Evolutionary conservation across 2,888 invertebrate species (phyloP).

Genomic region (Drosophila meridiana): DNA sequence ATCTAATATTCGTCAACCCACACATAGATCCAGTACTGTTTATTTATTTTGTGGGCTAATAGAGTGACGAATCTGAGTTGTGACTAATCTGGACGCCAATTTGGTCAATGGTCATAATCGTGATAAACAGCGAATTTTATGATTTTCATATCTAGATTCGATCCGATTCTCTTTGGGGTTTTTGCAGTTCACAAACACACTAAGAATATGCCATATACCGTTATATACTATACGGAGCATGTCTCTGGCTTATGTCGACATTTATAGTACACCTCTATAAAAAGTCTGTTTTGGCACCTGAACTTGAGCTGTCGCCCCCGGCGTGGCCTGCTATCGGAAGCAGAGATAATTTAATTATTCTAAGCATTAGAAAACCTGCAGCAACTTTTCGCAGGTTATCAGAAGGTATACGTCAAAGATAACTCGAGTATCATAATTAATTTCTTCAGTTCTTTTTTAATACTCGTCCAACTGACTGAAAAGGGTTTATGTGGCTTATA

Average conservation of each 20-base stretch:
- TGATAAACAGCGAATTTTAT: conserved; percentile 47
- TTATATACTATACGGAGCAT: not conserved
- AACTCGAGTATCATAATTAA: conserved; percentile 77
- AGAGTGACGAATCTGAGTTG: conserved; percentile 27
- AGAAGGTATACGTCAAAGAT: conserved; percentile 73
- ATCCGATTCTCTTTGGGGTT: not conserved
- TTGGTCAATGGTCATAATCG: conserved; percentile 41
- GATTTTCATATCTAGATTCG: conserved; percentile 38
- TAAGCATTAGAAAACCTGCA: conserved; percentile 46
- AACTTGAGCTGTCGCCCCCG: conserved; percentile 40
- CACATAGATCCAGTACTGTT: not conserved
- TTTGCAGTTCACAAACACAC: not conserved
- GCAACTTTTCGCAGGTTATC: conserved; percentile 49
- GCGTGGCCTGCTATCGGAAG: conserved; percentile 43
- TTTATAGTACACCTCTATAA: conserved; percentile 8
- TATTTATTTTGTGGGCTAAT: not conserved
- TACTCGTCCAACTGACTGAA: conserved; percentile 2
- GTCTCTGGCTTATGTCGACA: not conserved
- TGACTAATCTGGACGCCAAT: conserved; percentile 42
- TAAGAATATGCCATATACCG: not conserved
- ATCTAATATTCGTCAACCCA: not conserved
- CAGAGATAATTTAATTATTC: conserved; percentile 67
- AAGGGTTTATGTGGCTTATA: not conserved
- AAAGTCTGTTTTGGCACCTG: conserved; percentile 26
- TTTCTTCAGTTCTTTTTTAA: conserved; percentile 55